Percentiles rank a stretch among this genome's conserved stretches.
Conservation (phyloP, 2,113 vertebrate species). For the Agapornis roseicollis region DNA sequence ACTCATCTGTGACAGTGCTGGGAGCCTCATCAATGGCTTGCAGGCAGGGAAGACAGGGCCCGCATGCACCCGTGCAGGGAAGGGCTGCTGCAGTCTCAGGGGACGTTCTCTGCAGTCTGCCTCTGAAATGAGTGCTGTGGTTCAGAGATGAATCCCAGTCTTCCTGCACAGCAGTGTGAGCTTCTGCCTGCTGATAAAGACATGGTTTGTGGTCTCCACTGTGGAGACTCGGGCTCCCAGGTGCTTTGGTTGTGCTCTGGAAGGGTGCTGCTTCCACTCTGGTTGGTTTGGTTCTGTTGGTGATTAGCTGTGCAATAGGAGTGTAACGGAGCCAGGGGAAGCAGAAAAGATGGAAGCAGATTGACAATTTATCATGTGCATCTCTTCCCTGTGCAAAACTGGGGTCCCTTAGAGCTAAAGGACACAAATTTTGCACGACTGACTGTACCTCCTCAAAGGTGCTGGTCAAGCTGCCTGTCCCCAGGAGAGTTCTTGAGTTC, state of each 20-base stretch:
- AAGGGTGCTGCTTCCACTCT: neutral
- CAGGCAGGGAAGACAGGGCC: neutral
- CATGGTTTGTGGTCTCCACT: neutral
- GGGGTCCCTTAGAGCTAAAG: neutral
- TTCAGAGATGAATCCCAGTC: neutral
- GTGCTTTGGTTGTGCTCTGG: neutral
- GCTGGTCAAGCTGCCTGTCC: neutral
- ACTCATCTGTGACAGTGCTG: neutral
- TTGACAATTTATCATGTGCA: accelerated
- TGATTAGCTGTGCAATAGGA: neutral
- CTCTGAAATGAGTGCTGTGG: neutral
- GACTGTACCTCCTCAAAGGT: neutral
- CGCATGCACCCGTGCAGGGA: accelerated
- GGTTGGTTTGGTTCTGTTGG: accelerated
- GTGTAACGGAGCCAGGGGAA: accelerated
- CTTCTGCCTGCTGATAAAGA: neutral
- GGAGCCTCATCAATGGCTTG: neutral
- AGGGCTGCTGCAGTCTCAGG: neutral
- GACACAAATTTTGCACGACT: neutral
- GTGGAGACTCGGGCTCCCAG: neutral
- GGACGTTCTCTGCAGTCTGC: neutral
- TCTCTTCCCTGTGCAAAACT: neutral
- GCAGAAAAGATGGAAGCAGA: neutral
- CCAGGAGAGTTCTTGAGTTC: accelerated
- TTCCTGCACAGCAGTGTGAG: neutral